These are phyloP conservation scores for Malthinus seriepunctatus DNA, from an alignment of 2,888 invertebrate species.

Conservation along the genomic window DNA sequence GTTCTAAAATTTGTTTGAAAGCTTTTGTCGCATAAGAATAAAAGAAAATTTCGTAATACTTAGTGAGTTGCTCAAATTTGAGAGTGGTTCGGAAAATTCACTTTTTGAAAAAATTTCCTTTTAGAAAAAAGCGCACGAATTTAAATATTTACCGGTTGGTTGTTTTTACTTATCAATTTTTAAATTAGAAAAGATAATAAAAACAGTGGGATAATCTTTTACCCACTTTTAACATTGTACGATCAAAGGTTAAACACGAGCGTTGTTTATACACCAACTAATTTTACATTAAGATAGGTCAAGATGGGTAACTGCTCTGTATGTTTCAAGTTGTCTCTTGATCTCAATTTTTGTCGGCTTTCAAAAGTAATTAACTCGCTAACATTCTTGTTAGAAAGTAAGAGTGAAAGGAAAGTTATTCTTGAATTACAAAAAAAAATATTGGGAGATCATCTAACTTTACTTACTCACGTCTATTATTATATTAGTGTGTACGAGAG, in stretches of 20 bases:
- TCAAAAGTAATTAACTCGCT: constrained; percentile 2
- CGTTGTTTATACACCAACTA: constrained; percentile 16
- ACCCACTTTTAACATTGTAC: too few relatives aligned
- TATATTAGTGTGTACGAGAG: too few relatives aligned
- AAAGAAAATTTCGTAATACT: too few relatives aligned
- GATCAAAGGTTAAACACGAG: constrained; percentile 14
- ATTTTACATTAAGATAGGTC: constrained; percentile 25
- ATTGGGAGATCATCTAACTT: constrained; percentile 15
- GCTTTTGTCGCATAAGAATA: too few relatives aligned
- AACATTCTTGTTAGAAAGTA: constrained; percentile 7
- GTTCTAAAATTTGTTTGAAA: too few relatives aligned
- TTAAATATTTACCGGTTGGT: too few relatives aligned
- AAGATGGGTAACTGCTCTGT: constrained; percentile 16
- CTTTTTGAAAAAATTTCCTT: neutral
- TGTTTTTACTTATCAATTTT: too few relatives aligned
- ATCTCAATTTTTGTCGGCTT: constrained; percentile 7
- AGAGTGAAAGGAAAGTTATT: constrained; percentile 21
- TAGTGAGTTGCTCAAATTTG: too few relatives aligned
- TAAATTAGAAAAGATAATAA: too few relatives aligned
- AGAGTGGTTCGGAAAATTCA: too few relatives aligned
- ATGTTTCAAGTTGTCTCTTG: constrained; percentile 10
- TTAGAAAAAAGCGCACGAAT: neutral
- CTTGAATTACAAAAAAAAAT: neutral
- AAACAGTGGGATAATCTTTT: too few relatives aligned
- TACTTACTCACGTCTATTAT: neutral